These are phyloP conservation scores for Gopherus evgoodei DNA, from an alignment of 2,113 vertebrate genomes.

Conservation along the genomic window DNA sequence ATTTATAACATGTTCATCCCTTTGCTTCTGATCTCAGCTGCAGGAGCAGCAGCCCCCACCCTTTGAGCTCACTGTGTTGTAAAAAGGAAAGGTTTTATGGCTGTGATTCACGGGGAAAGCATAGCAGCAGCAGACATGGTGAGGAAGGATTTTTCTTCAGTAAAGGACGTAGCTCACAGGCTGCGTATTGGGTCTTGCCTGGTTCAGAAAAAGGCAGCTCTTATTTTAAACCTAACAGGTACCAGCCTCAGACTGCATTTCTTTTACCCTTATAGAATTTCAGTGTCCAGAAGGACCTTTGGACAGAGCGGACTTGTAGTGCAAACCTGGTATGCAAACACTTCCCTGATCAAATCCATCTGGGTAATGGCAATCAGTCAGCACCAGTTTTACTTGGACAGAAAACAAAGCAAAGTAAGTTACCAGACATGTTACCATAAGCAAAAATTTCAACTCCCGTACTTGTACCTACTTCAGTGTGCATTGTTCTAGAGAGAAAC, in stretches of 20 bases:
- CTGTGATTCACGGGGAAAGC: background rate
- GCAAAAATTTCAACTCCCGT: background rate
- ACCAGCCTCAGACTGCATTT: background rate
- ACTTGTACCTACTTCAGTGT: background rate
- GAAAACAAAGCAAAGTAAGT: slow-evolving; percentile 98
- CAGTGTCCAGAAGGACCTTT: slow-evolving; percentile 91
- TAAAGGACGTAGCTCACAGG: background rate
- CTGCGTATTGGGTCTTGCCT: background rate
- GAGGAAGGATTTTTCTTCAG: background rate
- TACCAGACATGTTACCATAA: background rate
- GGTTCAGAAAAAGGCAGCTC: background rate
- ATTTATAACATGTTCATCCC: fast-evolving
- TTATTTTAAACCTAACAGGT: background rate
- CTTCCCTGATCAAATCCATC: slow-evolving; percentile 98
- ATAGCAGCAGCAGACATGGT: background rate
- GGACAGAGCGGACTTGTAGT: slow-evolving; percentile 94
- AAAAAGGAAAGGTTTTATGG: background rate
- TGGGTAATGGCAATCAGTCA: slow-evolving; percentile 99
- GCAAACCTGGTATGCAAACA: slow-evolving; percentile 98
- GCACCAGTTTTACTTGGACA: slow-evolving; percentile 98
- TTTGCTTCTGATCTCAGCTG: too few species aligned
- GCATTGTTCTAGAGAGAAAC: background rate
- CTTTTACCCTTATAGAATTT: slow-evolving; percentile 81
- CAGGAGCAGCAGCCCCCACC: background rate
- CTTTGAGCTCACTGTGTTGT: background rate